These are phyloP conservation scores for Chironomus tentans DNA, from an alignment of 2,888 invertebrate species.

Conservation along the genomic window DNA sequence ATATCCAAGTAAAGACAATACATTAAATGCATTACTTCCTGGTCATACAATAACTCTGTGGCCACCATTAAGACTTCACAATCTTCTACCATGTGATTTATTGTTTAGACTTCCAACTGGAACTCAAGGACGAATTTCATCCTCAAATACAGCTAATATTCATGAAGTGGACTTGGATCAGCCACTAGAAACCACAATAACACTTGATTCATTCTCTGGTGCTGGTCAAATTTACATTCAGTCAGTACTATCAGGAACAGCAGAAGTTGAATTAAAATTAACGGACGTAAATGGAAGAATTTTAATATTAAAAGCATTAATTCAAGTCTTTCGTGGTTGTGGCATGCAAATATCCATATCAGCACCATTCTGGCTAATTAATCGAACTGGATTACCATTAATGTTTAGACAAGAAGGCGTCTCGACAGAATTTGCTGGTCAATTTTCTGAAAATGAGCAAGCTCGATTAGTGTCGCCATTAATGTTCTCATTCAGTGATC, in stretches of 20 bases:
- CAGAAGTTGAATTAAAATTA: conserved; percentile 60
- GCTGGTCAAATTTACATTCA: conserved; percentile 54
- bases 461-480: conserved; percentile 88
- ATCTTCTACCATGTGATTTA: conserved; percentile 78
- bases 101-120: conserved; percentile 48
- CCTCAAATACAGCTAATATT: conserved; percentile 44
- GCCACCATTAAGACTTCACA: conserved; percentile 75
- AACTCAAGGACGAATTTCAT: conserved; percentile 42
- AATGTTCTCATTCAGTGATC: conserved; percentile 87
- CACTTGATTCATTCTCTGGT: conserved; percentile 74
- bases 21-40: conserved; percentile 43
- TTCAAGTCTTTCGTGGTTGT: conserved; percentile 50
- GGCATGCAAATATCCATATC: conserved; percentile 61
- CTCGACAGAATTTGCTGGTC: conserved; percentile 69
- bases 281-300: conserved; percentile 64
- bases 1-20: conserved; percentile 55
- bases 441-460: conserved; percentile 89
- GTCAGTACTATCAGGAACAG: conserved; percentile 44
- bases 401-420: conserved; percentile 87
- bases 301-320: conserved; percentile 63
- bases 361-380: conserved; percentile 90
- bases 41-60: conserved; percentile 80
- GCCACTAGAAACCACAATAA: conserved; percentile 62
- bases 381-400: conserved; percentile 91
- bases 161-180: conserved; percentile 56